These are phyloP conservation scores for Dolichotis patagonum DNA, from an alignment of 2,113 vertebrate species.

Conservation along the genomic window DNA sequence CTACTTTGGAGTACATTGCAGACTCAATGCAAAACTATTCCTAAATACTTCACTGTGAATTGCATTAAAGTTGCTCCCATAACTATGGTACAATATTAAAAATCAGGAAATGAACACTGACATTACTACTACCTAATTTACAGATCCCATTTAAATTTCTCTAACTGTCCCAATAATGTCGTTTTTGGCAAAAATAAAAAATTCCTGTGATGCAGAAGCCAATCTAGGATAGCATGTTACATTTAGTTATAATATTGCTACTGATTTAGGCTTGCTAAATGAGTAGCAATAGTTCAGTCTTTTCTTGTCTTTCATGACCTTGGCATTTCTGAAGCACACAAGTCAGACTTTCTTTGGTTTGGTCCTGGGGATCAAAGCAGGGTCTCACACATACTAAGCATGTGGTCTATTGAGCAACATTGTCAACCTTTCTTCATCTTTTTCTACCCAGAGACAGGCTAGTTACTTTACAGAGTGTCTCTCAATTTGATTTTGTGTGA, in stretches of 20 bases:
- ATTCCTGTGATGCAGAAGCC: neutral
- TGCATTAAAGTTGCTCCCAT: neutral
- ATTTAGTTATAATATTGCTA: neutral
- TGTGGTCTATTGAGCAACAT: neutral
- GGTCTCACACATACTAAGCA: neutral
- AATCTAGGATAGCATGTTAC: conserved; percentile 12
- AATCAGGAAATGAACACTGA: conserved; percentile 43
- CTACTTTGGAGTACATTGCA: neutral
- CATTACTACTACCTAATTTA: neutral
- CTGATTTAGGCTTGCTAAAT: neutral
- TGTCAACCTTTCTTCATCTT: neutral
- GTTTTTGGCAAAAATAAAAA: neutral
- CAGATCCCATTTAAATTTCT: neutral
- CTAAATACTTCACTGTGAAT: neutral
- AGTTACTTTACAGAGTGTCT: neutral
- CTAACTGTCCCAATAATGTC: conserved; percentile 10
- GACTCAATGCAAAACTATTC: neutral
- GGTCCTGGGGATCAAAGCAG: neutral
- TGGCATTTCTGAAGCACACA: conserved; percentile 8
- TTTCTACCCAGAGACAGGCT: neutral
- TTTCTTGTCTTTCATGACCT: conserved; percentile 13
- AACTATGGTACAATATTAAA: neutral
- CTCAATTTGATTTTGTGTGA: neutral
- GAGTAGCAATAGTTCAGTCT: neutral
- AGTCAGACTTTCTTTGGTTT: neutral